phyloP scores from a whole-genome alignment of 2,888 invertebrate genomes.

The Ennomos quercinarius region DNA sequence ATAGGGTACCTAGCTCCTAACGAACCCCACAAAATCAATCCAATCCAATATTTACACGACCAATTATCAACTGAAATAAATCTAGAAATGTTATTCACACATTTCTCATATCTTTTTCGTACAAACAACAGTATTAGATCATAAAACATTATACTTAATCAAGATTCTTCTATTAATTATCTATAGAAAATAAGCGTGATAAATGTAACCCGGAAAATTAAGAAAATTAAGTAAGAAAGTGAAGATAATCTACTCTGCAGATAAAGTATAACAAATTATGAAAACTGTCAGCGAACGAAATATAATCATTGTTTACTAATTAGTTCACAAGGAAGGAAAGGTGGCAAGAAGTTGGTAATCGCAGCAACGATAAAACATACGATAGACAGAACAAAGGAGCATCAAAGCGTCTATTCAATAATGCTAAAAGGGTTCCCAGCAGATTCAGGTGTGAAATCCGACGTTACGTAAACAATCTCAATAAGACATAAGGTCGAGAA shows the following conservation, averaged over 20 bases:
- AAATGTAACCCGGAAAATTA: slow-evolving; percentile 18
- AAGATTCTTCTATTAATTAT: slow-evolving; percentile 5
- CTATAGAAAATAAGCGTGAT: slow-evolving; percentile 16
- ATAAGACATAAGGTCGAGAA: slow-evolving; percentile 48
- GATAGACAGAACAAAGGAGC: slow-evolving; percentile 56
- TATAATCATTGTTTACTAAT: neutral
- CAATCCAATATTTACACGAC: too few relatives aligned
- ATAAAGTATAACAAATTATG: slow-evolving; percentile 40
- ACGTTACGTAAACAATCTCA: slow-evolving; percentile 37
- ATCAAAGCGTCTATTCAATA: slow-evolving; percentile 40
- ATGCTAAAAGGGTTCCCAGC: slow-evolving; percentile 30
- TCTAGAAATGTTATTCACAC: too few relatives aligned
- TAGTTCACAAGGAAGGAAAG: slow-evolving; percentile 63
- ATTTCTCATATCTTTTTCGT: too few relatives aligned
- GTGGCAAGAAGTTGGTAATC: slow-evolving; percentile 43
- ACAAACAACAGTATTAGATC: neutral
- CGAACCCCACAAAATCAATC: too few relatives aligned
- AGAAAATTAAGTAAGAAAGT: slow-evolving; percentile 52
- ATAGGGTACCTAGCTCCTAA: too few relatives aligned
- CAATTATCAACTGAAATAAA: too few relatives aligned
- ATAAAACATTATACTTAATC: neutral
- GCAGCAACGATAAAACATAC: slow-evolving; percentile 44
- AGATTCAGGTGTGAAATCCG: slow-evolving; percentile 33
- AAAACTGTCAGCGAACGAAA: neutral
- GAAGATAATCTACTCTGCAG: slow-evolving; percentile 53